Conservation (phyloP, 1,140 invertebrate species). For the Danaus plexippus region DNA sequence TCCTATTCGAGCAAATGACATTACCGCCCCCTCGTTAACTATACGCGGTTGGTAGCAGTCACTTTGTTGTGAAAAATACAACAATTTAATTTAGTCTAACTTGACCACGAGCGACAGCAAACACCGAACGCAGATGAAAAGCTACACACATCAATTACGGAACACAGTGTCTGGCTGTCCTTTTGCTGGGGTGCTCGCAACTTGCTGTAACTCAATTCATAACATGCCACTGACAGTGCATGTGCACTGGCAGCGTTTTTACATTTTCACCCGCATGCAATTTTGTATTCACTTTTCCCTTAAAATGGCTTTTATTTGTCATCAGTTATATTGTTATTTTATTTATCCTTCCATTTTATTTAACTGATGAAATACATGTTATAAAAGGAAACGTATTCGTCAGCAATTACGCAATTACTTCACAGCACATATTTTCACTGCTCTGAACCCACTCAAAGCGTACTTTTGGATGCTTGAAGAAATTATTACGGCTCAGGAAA, state of each 20-base stretch:
- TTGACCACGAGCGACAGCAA: constrained; percentile 47
- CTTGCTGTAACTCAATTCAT: constrained; percentile 61
- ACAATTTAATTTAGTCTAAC: constrained; percentile 67
- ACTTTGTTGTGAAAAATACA: constrained; percentile 65
- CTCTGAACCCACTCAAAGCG: constrained; percentile 28
- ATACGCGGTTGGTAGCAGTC: constrained; percentile 44
- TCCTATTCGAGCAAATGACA: constrained; percentile 41
- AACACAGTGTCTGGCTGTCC: constrained; percentile 26
- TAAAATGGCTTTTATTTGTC: constrained; percentile 8
- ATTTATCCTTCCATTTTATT: constrained; percentile 20
- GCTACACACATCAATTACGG: constrained; percentile 63
- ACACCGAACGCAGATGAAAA: constrained; percentile 52
- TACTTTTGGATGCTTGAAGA: constrained; percentile 30
- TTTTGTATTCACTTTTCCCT: constrained; percentile 4
- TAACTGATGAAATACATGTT: no score
- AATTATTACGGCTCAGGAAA: constrained; percentile 27
- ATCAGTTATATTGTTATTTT: constrained; percentile 19
- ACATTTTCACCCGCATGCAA: constrained; percentile 19
- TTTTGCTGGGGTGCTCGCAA: constrained; percentile 33
- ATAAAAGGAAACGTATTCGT: constrained; percentile 7
- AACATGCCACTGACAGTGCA: constrained; percentile 37
- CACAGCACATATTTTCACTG: constrained; percentile 34
- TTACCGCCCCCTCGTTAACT: constrained; percentile 53
- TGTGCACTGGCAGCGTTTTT: constrained; percentile 20
- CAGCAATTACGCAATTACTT: constrained; percentile 36